A percentile compares a stretch with the other conserved stretches of the same genome.
These are phyloP conservation scores for Odontocerum albicorne DNA, from an alignment of 2,888 invertebrate species.

Conservation along the genomic window DNA sequence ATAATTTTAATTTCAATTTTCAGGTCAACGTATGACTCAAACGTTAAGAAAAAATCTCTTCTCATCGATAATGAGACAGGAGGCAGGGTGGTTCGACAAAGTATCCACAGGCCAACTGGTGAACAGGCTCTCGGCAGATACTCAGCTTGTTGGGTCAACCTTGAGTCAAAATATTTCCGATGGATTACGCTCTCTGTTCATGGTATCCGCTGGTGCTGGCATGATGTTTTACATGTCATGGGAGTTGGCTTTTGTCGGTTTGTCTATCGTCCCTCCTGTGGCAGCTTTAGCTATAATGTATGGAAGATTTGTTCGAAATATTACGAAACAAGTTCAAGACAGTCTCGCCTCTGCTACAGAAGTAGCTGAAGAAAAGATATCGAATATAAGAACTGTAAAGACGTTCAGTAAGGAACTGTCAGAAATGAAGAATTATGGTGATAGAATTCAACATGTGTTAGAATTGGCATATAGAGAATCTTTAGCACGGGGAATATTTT, in stretches of 20 bases:
- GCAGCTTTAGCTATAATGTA: slow-evolving; percentile 81
- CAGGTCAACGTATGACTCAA: slow-evolving; percentile 87
- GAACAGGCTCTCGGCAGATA: slow-evolving; percentile 88
- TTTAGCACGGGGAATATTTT: slow-evolving; percentile 84
- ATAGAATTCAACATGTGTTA: slow-evolving; percentile 71
- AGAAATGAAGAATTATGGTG: slow-evolving; percentile 71
- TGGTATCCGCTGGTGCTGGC: slow-evolving; percentile 83
- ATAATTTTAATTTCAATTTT: slow-evolving; percentile 40
- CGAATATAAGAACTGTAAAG: slow-evolving; percentile 91
- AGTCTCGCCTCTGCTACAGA: slow-evolving; percentile 60
- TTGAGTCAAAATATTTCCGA: slow-evolving; percentile 94
- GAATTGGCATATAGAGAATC: slow-evolving; percentile 84
- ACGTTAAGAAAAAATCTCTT: slow-evolving; percentile 77
- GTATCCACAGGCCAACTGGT: slow-evolving; percentile 90
- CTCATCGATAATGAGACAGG: slow-evolving; percentile 79
- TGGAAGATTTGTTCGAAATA: slow-evolving; percentile 81
- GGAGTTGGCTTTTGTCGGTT: slow-evolving; percentile 81
- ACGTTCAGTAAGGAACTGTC: slow-evolving; percentile 84
- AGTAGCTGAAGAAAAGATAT: slow-evolving; percentile 87
- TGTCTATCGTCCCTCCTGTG: slow-evolving; percentile 88
- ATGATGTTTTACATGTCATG: slow-evolving; percentile 98
- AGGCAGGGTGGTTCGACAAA: slow-evolving; percentile 88
- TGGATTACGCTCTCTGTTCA: slow-evolving; percentile 84
- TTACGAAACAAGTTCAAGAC: slow-evolving; percentile 80
- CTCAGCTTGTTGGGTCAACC: slow-evolving; percentile 87